Percentiles rank a stretch among this genome's conserved stretches.
Evolutionary conservation across 2,888 invertebrate species (phyloP).

Genomic region (Eristalinus sepulchralis): DNA sequence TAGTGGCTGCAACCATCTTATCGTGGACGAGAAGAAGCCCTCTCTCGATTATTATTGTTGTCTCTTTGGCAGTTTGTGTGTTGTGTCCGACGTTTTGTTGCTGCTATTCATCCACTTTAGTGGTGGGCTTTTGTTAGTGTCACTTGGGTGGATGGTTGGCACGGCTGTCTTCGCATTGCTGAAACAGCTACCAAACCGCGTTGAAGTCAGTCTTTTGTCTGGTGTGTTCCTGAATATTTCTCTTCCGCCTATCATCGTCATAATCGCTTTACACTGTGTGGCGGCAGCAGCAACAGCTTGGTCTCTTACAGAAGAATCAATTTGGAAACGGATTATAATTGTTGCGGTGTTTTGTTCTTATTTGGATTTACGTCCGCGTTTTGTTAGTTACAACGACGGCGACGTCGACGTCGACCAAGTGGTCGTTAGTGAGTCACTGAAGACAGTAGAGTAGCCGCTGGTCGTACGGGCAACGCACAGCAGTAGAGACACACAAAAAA

Average conservation of each 20-base stretch:
- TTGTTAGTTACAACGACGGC: slow-evolving; percentile 7
- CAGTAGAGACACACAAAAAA: background rate
- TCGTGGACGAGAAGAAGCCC: slow-evolving; percentile 64
- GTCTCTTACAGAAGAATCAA: slow-evolving; percentile 38
- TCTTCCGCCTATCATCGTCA: slow-evolving; percentile 63
- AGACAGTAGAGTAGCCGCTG: slow-evolving; percentile 1
- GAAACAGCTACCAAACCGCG: slow-evolving; percentile 57
- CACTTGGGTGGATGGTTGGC: slow-evolving; percentile 60
- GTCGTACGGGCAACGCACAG: slow-evolving; percentile 20
- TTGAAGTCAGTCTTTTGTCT: slow-evolving; percentile 40
- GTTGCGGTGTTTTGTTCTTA: slow-evolving; percentile 49
- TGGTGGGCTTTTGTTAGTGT: slow-evolving; percentile 64
- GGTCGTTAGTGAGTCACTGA: slow-evolving; percentile 43
- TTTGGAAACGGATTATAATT: slow-evolving; percentile 47
- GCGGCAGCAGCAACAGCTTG: slow-evolving; percentile 24
- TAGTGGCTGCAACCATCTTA: slow-evolving; percentile 45
- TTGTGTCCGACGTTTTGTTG: slow-evolving; percentile 47
- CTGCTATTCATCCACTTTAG: slow-evolving; percentile 52
- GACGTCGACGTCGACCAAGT: slow-evolving; percentile 4
- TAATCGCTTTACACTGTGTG: slow-evolving; percentile 27
- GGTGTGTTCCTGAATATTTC: slow-evolving; percentile 39
- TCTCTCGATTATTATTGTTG: slow-evolving; percentile 59
- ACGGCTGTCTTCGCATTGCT: slow-evolving; percentile 63
- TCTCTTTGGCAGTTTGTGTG: slow-evolving; percentile 20
- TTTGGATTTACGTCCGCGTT: slow-evolving; percentile 26